phyloP scores from a whole-genome alignment of 2,797 vertebrate species.

The Typhlichthys subterraneus region DNA sequence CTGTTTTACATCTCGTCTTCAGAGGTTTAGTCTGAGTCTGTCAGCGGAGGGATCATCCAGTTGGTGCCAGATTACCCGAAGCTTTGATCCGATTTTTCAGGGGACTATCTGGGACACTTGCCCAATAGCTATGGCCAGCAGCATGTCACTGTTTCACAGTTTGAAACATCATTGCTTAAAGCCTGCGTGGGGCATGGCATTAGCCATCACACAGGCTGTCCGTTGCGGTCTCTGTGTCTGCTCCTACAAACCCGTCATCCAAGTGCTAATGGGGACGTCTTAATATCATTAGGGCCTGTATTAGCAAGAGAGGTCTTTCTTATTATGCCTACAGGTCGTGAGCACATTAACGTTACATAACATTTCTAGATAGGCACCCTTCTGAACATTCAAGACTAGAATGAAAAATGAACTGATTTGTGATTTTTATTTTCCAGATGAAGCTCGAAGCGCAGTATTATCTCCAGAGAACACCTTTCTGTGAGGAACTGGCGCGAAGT shows the following conservation, averaged over 20 bases:
- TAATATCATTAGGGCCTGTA: background rate
- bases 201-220: slow-evolving; percentile 32
- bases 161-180: slow-evolving; percentile 40
- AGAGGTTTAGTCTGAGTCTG: slow-evolving; percentile 11
- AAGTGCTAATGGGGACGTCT: too few species aligned
- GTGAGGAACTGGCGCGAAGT: slow-evolving; percentile 44
- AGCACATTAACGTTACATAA: slow-evolving; percentile 37
- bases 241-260: slow-evolving; percentile 9
- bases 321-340: slow-evolving; percentile 14
- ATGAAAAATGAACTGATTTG: background rate
- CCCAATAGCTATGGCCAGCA: slow-evolving; percentile 42
- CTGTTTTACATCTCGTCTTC: background rate
- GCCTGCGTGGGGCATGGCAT: slow-evolving; percentile 24
- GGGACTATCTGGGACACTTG: slow-evolving; percentile 39
- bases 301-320: slow-evolving; percentile 10
- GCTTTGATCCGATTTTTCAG: slow-evolving; percentile 53
- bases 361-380: slow-evolving; percentile 30
- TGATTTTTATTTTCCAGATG: slow-evolving; percentile 24
- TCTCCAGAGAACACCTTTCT: slow-evolving; percentile 68
- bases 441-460: slow-evolving; percentile 66
- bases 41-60: slow-evolving; percentile 26
- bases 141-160: slow-evolving; percentile 43
- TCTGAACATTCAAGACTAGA: slow-evolving; percentile 25
- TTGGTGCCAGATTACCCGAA: slow-evolving; percentile 39
- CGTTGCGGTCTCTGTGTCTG: slow-evolving; percentile 24